Evolutionary conservation across 2,113 vertebrate species (phyloP), one percentile per base, ranked within the genome.

Genomic region (Clarias gariepinus): DNA sequence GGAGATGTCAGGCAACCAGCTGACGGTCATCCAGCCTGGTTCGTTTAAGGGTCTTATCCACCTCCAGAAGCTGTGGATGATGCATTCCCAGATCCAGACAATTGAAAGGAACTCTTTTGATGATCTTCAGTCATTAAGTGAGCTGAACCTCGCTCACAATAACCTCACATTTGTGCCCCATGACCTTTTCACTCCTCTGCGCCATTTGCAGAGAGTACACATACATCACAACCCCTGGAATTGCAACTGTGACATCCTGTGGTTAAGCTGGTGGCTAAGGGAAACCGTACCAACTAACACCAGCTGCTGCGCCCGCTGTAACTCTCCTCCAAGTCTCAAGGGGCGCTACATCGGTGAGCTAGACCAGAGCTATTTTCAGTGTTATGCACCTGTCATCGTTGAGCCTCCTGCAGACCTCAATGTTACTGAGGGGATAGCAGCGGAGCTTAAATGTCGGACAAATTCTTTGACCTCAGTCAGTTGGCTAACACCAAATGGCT

Each of bases 1-100:
- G 9, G 95, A 95, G 89, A 95, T 95, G 94, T 95, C 95, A 15
- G 95, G 95, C 53, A 95, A 95, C 87, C 95, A 94, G 91, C 92
- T 95, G 79, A 79, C 94, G 1, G 85, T 95, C 53, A 73, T 95
- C 73, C 94, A 94, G 85, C 95, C 94, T 41, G 94, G 93, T 85
- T 91, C 94, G 1, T 95, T 95, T 80, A 93, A 92, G 47, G 95
- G 95, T 36, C 89, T 95, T 58, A 89, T 85, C 33, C 94, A 94
- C 88, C 97, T 99, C 90, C 98, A 99, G 91, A 99, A 99, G 95
- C 92, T 99, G 92, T 99, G 98, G 98, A 98, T 99, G 96, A 99
- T 99, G 95, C 95, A 95, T 33, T 92, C 94, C 84, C 95, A 95
- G 88, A 92, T 95, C 90, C 95, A 95, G 87, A 93, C 91, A 10